Conservation (phyloP, 2,797 vertebrate species). For the Hephaestus fuliginosus region DNA sequence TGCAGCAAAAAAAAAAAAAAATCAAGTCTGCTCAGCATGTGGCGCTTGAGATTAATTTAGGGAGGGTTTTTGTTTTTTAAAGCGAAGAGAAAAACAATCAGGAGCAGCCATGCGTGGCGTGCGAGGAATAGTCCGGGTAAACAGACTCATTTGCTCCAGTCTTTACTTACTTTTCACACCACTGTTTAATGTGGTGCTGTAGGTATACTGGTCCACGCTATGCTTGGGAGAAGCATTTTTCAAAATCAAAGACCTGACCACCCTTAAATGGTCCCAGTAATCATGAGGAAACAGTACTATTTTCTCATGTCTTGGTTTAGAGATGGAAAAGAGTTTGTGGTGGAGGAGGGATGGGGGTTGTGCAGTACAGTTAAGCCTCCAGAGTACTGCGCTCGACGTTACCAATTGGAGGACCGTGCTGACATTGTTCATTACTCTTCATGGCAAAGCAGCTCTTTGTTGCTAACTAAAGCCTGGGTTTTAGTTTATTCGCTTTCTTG, state of each 20-base stretch:
- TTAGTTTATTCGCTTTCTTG: neutral
- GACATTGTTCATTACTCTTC: conserved; percentile 16
- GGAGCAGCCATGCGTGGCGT: conserved; percentile 23
- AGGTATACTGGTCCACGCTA: neutral
- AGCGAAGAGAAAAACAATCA: conserved; percentile 16
- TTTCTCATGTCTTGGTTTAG: neutral
- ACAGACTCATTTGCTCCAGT: conserved; percentile 12
- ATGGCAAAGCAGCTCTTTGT: conserved; percentile 9
- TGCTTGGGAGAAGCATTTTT: neutral
- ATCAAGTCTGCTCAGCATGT: conserved; percentile 41
- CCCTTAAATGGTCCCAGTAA: neutral
- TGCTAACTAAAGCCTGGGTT: conserved; percentile 20
- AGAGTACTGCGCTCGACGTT: conserved; percentile 16
- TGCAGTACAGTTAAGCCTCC: conserved; percentile 31
- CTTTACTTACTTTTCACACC: conserved; percentile 16
- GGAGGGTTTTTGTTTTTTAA: conserved; percentile 41
- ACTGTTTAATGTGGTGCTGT: neutral
- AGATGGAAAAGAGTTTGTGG: neutral
- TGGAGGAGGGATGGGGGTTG: conserved; percentile 13
- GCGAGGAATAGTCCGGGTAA: conserved; percentile 19
- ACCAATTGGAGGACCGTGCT: neutral
- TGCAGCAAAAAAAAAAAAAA: conserved; percentile 17
- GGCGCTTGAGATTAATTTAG: conserved; percentile 57
- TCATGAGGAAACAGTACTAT: neutral
- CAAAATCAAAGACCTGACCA: neutral